Percentiles rank a stretch among this genome's conserved stretches.
Conservation (phyloP, 92 coral and sea anemone species). For the Parazoanthus swiftii region DNA sequence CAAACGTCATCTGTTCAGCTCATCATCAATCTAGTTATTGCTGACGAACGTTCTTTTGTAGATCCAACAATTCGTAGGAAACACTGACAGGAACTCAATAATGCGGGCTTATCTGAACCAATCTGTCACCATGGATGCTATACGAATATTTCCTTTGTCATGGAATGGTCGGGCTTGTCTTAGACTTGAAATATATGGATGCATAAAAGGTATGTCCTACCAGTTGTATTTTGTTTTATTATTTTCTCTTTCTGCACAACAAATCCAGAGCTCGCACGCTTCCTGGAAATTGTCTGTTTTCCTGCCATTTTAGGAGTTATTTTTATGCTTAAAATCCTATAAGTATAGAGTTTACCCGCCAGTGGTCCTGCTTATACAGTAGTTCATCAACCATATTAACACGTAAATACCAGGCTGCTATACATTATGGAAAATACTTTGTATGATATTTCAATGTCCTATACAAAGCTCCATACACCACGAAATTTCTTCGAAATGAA, state of each 20-base stretch:
- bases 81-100: constrained; percentile 20
- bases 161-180: constrained; percentile 25
- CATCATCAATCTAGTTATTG: neutral
- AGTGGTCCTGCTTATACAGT: too few relatives aligned
- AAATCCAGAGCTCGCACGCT: neutral
- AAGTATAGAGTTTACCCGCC: too few relatives aligned
- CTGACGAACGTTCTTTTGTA: neutral
- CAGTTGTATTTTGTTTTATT: too few relatives aligned
- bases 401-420: too few relatives aligned
- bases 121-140: constrained; percentile 4
- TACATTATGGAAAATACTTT: too few relatives aligned
- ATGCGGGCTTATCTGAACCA: neutral
- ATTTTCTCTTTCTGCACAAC: neutral
- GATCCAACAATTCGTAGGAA: constrained; percentile 8
- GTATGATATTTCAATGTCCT: too few relatives aligned
- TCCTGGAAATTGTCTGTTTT: neutral
- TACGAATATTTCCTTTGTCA: neutral
- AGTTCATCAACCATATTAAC: too few relatives aligned
- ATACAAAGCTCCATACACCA: too few relatives aligned
- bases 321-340: too few relatives aligned
- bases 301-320: neutral
- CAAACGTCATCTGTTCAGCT: neutral
- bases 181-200: constrained; percentile 33
- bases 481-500: too few relatives aligned
- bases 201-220: neutral